Base-by-base conservation (phyloP, 1,140 invertebrate genomes). In the Lerema accius region DNA sequence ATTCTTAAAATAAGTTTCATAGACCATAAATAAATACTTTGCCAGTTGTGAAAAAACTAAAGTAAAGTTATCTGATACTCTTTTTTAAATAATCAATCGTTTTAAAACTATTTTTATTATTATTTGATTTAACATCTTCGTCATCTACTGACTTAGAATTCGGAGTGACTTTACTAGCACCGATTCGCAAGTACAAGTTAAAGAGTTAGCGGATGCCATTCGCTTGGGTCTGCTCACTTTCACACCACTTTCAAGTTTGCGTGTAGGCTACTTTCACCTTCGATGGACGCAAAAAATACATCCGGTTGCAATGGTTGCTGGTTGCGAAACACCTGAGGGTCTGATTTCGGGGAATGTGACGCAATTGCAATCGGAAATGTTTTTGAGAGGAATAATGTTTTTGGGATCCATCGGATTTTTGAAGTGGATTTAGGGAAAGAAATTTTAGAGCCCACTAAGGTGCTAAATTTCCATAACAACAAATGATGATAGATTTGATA, bases 261-360 rank as follows among this genome's bases (percentile, higher is more conserved):
- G 14, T 58, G 42, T 26, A 35, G 11, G 28, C 48, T 48, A 73
- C 77, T 82, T 82, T 82, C 79, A 69, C 73, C 63, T 71, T 72
- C 66, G 28, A 43, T 37, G 50, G 23, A 40, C 42, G 43, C 55
- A 68, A 71, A 67, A 71, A 71, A 56, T 43, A 71, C 67, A 76
- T 74, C 73, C 75, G 72, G 65, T 61, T 71, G 50, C 63, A 49
- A 7, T 2, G 35, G 7, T 42, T 5, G 10, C 28, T 46, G 32
- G 67, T 74, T 74, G 73, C 68, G 69, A 77, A 74, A 76, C 60
- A 53, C 19, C 50, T 51, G 60, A 62, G 51, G 63, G 15, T 48
- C 46, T 23, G 43, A 67, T 65, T 69, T 68, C 62, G 55, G 50
- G 40, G 56, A 65, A 62, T 55, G 23, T 72, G 55, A 65, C 58